These are phyloP conservation scores for Crypturellus tataupa DNA, from an alignment of 2,797 vertebrate genomes.

Conservation along the genomic window DNA sequence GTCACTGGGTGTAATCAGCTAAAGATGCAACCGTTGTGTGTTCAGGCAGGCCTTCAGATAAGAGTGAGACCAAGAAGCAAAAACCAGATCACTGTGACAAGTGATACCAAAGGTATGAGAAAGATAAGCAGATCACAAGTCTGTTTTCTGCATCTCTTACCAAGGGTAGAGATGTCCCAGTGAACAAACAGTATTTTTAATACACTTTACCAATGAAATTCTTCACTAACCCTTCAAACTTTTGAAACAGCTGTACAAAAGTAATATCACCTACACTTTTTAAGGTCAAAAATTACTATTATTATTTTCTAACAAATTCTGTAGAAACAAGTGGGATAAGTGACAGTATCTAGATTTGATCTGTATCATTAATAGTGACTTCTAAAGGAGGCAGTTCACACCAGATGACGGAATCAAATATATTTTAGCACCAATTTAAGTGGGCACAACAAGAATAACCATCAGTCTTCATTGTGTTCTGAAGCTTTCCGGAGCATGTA, in stretches of 20 bases:
- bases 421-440: slow-evolving; percentile 1
- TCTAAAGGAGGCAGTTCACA: slow-evolving; percentile 41
- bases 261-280: neutral
- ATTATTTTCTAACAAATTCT: neutral
- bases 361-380: slow-evolving; percentile 60
- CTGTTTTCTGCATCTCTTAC: neutral
- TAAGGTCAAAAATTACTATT: slow-evolving; percentile 30
- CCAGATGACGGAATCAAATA: slow-evolving; percentile 50
- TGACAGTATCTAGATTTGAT: slow-evolving; percentile 46
- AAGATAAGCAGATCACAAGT: neutral
- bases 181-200: neutral
- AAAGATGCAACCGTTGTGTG: neutral
- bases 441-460: slow-evolving; percentile 25
- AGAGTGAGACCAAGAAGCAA: neutral
- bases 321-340: slow-evolving; percentile 4
- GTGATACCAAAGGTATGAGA: neutral
- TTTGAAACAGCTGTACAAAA: neutral
- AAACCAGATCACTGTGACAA: neutral
- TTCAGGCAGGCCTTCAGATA: neutral
- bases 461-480: slow-evolving; percentile 1
- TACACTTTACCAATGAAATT: neutral
- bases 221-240: slow-evolving; percentile 4
- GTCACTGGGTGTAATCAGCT: neutral
- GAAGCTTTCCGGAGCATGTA: slow-evolving; percentile 6
- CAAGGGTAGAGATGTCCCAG: neutral